These are phyloP conservation scores for Eupithecia centaureata DNA, from an alignment of 2,888 invertebrate species.

Conservation along the genomic window DNA sequence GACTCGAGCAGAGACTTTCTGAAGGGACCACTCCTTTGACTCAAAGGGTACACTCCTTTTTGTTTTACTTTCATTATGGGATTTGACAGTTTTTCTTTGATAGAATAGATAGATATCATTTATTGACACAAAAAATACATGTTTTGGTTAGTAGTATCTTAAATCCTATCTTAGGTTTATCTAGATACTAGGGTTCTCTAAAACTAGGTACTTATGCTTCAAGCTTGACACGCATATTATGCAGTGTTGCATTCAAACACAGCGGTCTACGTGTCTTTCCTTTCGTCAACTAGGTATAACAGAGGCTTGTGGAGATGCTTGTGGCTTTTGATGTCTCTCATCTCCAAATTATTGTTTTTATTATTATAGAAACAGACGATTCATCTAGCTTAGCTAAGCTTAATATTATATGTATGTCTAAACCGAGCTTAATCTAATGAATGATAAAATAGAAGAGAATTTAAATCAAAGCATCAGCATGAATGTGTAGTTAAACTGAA, in stretches of 20 bases:
- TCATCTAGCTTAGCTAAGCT: background rate
- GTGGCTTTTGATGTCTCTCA: background rate
- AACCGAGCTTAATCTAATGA: background rate
- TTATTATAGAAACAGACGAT: background rate
- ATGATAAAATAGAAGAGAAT: conserved; percentile 1
- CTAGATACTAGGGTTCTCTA: too few relatives aligned
- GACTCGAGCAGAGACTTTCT: background rate
- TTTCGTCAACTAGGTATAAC: background rate
- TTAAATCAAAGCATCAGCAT: background rate
- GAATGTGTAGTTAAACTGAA: conserved; percentile 5
- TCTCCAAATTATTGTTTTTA: background rate
- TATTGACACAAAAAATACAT: too few relatives aligned
- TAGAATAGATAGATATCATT: too few relatives aligned
- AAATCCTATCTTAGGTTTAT: too few relatives aligned
- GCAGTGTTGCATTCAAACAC: too few relatives aligned
- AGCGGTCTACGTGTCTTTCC: too few relatives aligned
- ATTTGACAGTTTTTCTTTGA: background rate
- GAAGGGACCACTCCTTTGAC: background rate
- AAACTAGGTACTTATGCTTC: too few relatives aligned
- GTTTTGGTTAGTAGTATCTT: too few relatives aligned
- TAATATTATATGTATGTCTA: background rate
- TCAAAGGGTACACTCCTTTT: background rate
- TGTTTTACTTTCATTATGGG: background rate
- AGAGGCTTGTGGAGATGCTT: background rate
- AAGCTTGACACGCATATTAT: too few relatives aligned